Percentiles rank a stretch among this genome's conserved stretches.
phyloP scores from a whole-genome alignment of 92 coral and sea anemone species.

The Desmophyllum pertusum region DNA sequence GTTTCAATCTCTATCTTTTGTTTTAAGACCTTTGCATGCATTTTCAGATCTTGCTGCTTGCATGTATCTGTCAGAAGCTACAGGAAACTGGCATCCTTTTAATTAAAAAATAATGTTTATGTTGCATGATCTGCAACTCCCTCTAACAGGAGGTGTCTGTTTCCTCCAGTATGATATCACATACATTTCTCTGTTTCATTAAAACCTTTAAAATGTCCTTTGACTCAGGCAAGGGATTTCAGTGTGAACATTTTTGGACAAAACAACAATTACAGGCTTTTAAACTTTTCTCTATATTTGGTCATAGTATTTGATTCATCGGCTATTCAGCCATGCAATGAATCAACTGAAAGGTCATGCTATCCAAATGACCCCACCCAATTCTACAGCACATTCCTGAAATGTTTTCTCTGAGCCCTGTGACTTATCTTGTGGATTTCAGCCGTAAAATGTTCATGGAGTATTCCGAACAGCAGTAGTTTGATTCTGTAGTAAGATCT shows the following conservation, averaged over 20 bases:
- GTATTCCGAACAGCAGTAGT: not conserved
- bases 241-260: constrained; percentile 12
- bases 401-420: constrained; percentile 9
- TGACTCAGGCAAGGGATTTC: not conserved
- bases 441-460: not conserved
- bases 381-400: constrained; percentile 21
- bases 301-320: constrained; percentile 62
- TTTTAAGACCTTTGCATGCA: not conserved
- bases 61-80: not conserved
- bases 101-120: not conserved
- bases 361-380: constrained; percentile 40
- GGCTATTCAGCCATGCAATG: constrained; percentile 29
- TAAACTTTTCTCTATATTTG: constrained; percentile 62
- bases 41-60: not conserved
- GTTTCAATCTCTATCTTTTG: constrained; percentile 9
- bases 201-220: not conserved
- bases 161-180: not conserved
- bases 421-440: not conserved
- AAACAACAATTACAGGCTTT: constrained; percentile 3
- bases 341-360: constrained; percentile 35
- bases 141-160: constrained; percentile 4
- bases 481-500: not conserved
- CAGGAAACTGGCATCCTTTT: not conserved
- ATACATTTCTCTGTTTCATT: not conserved
- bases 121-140: not conserved